Percentiles rank a stretch among this genome's conserved stretches.
phyloP scores from a whole-genome alignment of 2,113 vertebrate species.

The Microcebus jonahi region DNA sequence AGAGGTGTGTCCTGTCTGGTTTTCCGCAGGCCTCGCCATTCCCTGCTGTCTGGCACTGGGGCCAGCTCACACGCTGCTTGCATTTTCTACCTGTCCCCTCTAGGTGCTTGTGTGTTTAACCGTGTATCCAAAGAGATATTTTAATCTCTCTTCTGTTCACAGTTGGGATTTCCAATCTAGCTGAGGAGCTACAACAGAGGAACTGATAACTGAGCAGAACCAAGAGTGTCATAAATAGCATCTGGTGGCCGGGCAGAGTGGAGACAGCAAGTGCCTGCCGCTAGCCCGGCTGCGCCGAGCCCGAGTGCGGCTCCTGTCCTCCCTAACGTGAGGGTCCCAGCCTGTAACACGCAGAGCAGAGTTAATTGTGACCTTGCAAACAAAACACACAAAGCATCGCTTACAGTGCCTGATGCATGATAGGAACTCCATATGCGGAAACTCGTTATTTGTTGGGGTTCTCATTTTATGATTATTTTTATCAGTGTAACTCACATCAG shows the following conservation, averaged over 20 bases:
- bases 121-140: rapidly evolving
- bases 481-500: background rate
- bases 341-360: no score
- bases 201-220: background rate
- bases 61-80: rapidly evolving
- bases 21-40: background rate
- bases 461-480: background rate
- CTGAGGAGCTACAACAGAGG: background rate
- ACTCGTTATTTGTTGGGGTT: rapidly evolving
- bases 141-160: rapidly evolving
- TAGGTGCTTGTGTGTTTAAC: rapidly evolving
- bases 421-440: rapidly evolving
- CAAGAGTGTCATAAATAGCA: background rate
- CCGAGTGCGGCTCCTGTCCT: rapidly evolving
- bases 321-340: rapidly evolving
- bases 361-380: background rate
- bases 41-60: rapidly evolving
- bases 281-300: rapidly evolving
- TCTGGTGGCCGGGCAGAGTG: background rate
- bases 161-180: background rate
- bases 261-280: rapidly evolving
- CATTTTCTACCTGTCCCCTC: rapidly evolving
- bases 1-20: rapidly evolving
- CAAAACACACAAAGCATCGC: rapidly evolving
- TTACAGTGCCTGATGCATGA: rapidly evolving